Conservation (phyloP, 2,113 vertebrate species). For the Aix galericulata region DNA sequence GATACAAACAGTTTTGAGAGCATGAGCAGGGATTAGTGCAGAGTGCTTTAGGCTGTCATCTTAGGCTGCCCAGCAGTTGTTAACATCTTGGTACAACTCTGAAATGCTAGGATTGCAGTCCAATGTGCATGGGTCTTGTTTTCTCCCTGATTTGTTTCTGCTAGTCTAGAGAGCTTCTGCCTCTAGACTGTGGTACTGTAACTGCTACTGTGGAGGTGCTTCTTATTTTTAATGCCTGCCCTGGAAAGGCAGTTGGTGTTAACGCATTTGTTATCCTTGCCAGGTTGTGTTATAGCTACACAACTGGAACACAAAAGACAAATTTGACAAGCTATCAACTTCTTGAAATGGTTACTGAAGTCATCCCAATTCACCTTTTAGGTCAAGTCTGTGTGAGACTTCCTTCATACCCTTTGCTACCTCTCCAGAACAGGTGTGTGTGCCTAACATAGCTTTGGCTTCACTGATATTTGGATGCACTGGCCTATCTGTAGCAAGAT, state of each 20-base stretch:
- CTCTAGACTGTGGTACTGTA: not conserved
- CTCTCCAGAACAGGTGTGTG: not conserved
- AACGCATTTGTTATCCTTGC: not conserved
- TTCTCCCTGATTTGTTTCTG: not conserved
- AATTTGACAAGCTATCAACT: not conserved
- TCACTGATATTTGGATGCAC: not conserved
- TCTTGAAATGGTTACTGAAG: not conserved
- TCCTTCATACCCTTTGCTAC: not conserved
- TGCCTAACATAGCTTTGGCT: not conserved
- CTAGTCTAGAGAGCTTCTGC: not conserved
- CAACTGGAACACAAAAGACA: not conserved
- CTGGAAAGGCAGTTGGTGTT: not conserved
- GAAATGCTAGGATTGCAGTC: not conserved
- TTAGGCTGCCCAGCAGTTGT: not conserved
- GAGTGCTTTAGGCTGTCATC: not conserved
- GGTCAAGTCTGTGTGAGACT: not conserved
- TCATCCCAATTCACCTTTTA: not conserved
- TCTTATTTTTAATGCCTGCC: not conserved
- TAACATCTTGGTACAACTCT: not conserved
- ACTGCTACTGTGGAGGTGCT: not conserved
- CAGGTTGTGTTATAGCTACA: not conserved
- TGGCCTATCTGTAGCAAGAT: not conserved
- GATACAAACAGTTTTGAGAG: not conserved
- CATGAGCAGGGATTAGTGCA: not conserved
- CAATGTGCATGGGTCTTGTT: accelerated